Evolutionary conservation across 2,888 invertebrate species (phyloP), one percentile per base, ranked within the genome.

Genomic region (Hirtodrosophila duncani): DNA sequence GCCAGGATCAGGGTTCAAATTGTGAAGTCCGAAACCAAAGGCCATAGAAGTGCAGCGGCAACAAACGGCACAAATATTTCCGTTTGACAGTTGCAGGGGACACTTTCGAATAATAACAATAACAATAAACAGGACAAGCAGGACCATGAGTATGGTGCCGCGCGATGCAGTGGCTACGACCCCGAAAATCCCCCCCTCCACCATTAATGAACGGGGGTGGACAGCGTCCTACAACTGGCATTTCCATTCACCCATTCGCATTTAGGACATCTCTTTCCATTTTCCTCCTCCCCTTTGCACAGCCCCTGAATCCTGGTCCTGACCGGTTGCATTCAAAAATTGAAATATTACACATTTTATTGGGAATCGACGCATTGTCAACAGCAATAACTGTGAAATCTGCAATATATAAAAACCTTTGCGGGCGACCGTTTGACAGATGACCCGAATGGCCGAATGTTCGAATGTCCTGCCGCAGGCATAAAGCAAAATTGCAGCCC

Each of bases 271-370:
- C 49, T 50, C 37, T 33, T 13, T 38, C 29, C 38, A 57, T 26
- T 6, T 23, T 13, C 23, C 29, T 24, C 13, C 17, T 29, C 29
- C 21, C 10, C 11, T 10, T 20, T 30, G 10, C 18, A 6, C 30
- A 30, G 7, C n/a, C 30, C 8, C 3, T 14, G 3, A 8, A 3
- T 16, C 13, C 2, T 30, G 3, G 1, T 26, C 6, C 36, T 26
- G 9, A 18, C 29, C 26, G 4, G 34, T 17, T 26, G 10, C 50
- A 42, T 62, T 70, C 18, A 56, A 77, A 70, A 82, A 77, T 82
- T 80, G 80, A 80, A 83, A 80, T 83, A 80, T 80, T 83, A 74
- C 70, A 80, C 82, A 79, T 70, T 79, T 63, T 50, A 68, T 64
- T 81, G 30, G 59, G 53, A 67, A 62, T 37, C 45, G 30, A 9